phyloP scores from a whole-genome alignment of 35 echinoderm and acorn worm species.

The Heliocidaris erythrogramma region DNA sequence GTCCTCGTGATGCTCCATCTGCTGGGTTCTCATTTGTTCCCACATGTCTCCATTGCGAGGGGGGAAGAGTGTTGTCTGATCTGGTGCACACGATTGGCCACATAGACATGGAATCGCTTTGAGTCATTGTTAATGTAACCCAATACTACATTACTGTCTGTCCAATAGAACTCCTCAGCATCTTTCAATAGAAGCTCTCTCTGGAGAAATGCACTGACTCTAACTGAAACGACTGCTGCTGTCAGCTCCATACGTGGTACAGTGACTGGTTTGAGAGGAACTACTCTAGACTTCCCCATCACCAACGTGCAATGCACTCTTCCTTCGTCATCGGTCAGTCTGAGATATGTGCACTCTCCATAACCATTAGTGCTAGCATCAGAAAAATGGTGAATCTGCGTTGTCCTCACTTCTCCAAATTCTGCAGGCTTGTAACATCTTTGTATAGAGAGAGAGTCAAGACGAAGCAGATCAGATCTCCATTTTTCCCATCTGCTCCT shows the following conservation, averaged over 20 bases:
- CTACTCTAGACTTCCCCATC: conserved; percentile 67
- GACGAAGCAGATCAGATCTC: background rate
- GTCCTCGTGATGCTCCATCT: conserved; percentile 51
- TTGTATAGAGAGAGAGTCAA: background rate
- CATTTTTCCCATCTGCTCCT: conserved; percentile 29
- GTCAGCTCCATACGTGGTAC: too few relatives aligned
- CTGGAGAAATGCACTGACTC: too few relatives aligned
- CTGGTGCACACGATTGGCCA: conserved; percentile 61
- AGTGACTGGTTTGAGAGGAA: conserved; percentile 55
- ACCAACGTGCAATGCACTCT: conserved; percentile 51
- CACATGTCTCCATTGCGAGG: conserved; percentile 68
- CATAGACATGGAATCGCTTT: conserved; percentile 67
- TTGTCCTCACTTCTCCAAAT: conserved; percentile 33
- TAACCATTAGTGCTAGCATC: conserved; percentile 43
- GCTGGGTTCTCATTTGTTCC: conserved; percentile 50
- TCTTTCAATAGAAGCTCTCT: too few relatives aligned
- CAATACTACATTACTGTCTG: too few relatives aligned
- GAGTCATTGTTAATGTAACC: conserved; percentile 72
- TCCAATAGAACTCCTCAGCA: too few relatives aligned
- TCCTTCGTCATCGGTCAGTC: conserved; percentile 52
- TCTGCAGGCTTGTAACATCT: conserved; percentile 68
- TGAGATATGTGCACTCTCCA: conserved; percentile 61
- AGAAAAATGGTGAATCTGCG: conserved; percentile 75
- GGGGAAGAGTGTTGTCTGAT: conserved; percentile 43
- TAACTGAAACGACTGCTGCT: too few relatives aligned